Percentiles rank a stretch among this genome's conserved stretches.
phyloP scores from a whole-genome alignment of 2,888 invertebrate species.

The Limenitis camilla region DNA sequence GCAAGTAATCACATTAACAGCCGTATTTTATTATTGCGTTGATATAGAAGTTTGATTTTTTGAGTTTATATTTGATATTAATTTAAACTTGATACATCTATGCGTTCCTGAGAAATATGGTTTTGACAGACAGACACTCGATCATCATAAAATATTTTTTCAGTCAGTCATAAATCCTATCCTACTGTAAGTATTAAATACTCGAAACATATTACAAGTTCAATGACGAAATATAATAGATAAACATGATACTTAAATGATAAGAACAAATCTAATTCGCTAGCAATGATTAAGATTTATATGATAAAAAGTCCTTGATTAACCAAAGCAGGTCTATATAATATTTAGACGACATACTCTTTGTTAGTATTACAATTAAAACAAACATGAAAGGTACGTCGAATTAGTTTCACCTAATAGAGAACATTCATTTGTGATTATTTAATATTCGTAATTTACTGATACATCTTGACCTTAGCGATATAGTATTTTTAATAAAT shows the following conservation, averaged over 20 bases:
- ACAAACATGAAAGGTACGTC: conserved; percentile 25
- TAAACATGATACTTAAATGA: conserved; percentile 12
- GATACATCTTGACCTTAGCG: not conserved
- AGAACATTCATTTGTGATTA: not conserved
- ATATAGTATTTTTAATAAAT: not conserved
- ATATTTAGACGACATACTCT: not conserved
- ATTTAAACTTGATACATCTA: no score
- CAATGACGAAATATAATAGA: conserved; percentile 1
- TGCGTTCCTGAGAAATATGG: no score
- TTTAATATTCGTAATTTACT: not conserved
- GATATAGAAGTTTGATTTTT: no score
- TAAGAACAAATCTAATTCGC: conserved; percentile 8
- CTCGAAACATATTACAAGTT: no score
- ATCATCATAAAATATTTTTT: no score
- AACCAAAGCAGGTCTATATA: conserved; percentile 14
- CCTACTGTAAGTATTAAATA: no score
- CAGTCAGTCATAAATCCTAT: no score
- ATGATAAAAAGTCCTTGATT: conserved; percentile 16
- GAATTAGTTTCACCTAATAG: not conserved
- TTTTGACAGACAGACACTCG: no score
- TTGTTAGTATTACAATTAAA: conserved; percentile 10
- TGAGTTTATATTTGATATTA: no score
- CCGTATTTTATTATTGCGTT: no score
- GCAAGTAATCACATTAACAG: no score
- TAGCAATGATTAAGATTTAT: conserved; percentile 8